A percentile compares a stretch with the other conserved stretches of the same genome.
phyloP scores from a whole-genome alignment of 2,797 vertebrate species.

The Sebastes hopkinsi region DNA sequence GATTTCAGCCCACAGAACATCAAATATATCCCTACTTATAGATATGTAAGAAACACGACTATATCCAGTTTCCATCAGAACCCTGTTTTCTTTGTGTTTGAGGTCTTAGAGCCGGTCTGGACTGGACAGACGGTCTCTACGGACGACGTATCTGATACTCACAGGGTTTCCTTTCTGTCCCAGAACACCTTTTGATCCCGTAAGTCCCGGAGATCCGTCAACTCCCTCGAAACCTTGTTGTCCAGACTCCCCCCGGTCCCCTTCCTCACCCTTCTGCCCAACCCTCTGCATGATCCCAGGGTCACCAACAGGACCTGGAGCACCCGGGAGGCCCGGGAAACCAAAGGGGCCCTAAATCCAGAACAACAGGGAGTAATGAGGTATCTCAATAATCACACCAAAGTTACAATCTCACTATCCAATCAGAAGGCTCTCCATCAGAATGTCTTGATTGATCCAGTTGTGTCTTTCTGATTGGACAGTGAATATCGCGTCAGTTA shows the following conservation, averaged over 20 bases:
- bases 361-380: neutral
- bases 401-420: neutral
- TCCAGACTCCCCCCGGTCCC: slow-evolving; percentile 39
- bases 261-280: slow-evolving; percentile 63
- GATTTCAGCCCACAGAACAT: neutral
- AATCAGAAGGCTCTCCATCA: neutral
- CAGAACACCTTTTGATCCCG: slow-evolving; percentile 56
- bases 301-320: slow-evolving; percentile 60
- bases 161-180: slow-evolving; percentile 73
- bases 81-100: neutral
- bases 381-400: neutral
- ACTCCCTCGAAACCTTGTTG: slow-evolving; percentile 34
- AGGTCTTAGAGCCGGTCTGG: neutral
- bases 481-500: too few species aligned
- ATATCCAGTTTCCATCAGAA: neutral
- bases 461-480: neutral
- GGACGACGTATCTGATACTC: slow-evolving; percentile 22
- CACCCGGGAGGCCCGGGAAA: slow-evolving; percentile 44
- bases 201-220: slow-evolving; percentile 47
- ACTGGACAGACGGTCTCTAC: neutral
- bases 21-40: neutral
- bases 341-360: slow-evolving; percentile 67
- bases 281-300: slow-evolving; percentile 50
- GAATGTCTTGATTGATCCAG: too few species aligned
- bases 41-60: neutral